phyloP scores from a whole-genome alignment of 1,140 invertebrate genomes.

The Frieseomelitta varia region DNA sequence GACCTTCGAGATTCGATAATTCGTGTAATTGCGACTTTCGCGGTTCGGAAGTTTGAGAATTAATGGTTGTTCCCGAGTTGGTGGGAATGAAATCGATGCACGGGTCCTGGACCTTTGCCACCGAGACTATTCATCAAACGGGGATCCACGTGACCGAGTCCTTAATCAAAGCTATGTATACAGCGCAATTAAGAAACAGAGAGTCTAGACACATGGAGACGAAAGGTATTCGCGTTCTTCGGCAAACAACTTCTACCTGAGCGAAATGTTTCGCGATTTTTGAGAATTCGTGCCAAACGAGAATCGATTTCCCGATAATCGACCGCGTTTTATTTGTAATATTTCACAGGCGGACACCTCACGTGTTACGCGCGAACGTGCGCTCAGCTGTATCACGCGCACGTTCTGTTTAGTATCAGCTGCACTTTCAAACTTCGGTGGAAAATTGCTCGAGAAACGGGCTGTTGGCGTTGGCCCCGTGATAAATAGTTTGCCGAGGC shows the following conservation, averaged over 20 bases:
- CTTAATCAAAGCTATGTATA: slow-evolving; percentile 70
- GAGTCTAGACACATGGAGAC: neutral
- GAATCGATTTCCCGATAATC: slow-evolving; percentile 20
- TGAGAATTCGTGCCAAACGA: slow-evolving; percentile 31
- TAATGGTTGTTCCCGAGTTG: slow-evolving; percentile 63
- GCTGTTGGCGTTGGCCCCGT: neutral
- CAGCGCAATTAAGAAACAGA: slow-evolving; percentile 67
- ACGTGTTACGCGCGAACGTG: too few relatives aligned
- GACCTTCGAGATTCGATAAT: slow-evolving; percentile 55
- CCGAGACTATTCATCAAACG: slow-evolving; percentile 67
- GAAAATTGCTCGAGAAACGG: neutral
- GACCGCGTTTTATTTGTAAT: slow-evolving; percentile 5
- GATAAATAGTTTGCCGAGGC: neutral
- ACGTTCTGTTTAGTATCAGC: neutral
- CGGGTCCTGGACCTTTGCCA: slow-evolving; percentile 68
- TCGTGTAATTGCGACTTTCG: slow-evolving; percentile 56
- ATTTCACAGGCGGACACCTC: neutral
- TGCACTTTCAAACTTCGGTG: neutral
- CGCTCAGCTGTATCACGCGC: neutral
- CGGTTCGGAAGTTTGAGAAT: slow-evolving; percentile 55
- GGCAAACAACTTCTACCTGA: slow-evolving; percentile 5
- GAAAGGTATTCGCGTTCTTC: slow-evolving; percentile 10
- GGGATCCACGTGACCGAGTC: slow-evolving; percentile 60
- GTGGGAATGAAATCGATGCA: slow-evolving; percentile 69
- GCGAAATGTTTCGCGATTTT: neutral